Evolutionary conservation across 2,888 invertebrate species (phyloP).

Genomic region (Germaria angustata): DNA sequence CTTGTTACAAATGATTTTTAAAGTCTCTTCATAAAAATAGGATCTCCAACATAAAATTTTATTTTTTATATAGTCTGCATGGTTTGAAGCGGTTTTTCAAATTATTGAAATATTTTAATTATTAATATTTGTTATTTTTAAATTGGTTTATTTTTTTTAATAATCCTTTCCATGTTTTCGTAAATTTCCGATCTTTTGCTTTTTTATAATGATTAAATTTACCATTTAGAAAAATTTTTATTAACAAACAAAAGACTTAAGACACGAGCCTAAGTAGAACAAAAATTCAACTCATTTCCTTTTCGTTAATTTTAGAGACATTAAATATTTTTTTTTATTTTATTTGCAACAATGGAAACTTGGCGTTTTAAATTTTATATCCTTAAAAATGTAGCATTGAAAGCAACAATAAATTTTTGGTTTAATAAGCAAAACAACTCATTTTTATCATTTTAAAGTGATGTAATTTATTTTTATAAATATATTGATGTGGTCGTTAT

Average conservation of each 20-base stretch:
- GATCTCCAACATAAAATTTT: too few species aligned
- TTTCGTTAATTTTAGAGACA: neutral
- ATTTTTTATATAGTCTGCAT: too few species aligned
- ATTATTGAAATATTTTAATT: too few species aligned
- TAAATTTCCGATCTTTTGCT: too few species aligned
- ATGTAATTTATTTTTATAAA: too few species aligned
- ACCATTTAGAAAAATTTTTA: neutral
- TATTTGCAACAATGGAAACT: neutral
- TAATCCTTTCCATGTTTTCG: too few species aligned
- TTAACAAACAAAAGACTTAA: neutral
- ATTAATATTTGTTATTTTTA: too few species aligned
- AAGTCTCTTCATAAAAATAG: too few species aligned
- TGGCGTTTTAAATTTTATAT: neutral
- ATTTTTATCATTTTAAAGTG: conserved; percentile 9
- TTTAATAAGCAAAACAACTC: neutral
- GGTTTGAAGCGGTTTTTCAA: too few species aligned
- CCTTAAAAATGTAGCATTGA: conserved; percentile 15
- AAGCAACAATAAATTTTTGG: neutral
- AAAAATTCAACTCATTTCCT: neutral
- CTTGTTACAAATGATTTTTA: too few species aligned
- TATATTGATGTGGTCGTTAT: neutral
- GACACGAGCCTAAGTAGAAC: neutral
- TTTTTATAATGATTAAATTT: neutral
- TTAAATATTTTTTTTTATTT: neutral
- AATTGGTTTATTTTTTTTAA: too few species aligned